A percentile compares a stretch with the other conserved stretches of the same genome.
These are phyloP conservation scores for Trogon surrucura DNA, from an alignment of 2,113 vertebrate genomes.

Conservation along the genomic window DNA sequence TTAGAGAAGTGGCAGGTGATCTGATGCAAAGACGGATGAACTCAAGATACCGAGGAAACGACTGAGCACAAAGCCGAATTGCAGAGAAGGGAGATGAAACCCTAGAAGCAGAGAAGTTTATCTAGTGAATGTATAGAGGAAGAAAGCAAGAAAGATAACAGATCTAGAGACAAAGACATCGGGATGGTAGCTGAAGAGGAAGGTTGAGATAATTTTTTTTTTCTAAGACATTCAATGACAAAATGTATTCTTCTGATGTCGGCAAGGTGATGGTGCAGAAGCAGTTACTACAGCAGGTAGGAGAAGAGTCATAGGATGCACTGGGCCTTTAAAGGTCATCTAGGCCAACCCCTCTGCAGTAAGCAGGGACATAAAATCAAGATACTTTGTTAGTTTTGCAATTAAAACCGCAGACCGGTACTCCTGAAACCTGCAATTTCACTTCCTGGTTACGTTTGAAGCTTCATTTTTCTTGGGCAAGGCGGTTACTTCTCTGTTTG, in stretches of 20 bases:
- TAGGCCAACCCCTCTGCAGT: too few species aligned
- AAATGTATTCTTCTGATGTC: background rate
- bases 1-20: constrained; percentile 17
- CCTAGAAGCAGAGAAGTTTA: constrained; percentile 26
- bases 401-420: background rate
- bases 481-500: background rate
- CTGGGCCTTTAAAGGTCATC: too few species aligned
- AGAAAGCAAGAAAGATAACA: constrained; percentile 11
- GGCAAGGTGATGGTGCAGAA: background rate
- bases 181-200: background rate
- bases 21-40: constrained; percentile 29
- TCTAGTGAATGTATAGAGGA: constrained; percentile 16
- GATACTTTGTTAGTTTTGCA: background rate
- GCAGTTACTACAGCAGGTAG: background rate
- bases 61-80: constrained; percentile 41
- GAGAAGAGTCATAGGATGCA: background rate
- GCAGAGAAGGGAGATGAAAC: constrained; percentile 44
- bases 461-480: background rate
- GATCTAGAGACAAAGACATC: background rate
- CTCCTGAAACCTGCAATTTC: background rate
- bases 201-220: background rate
- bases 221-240: background rate
- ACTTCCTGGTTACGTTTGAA: background rate
- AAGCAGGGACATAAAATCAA: background rate
- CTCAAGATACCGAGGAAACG: constrained; percentile 19